A percentile compares a stretch with the other conserved stretches of the same genome.
phyloP scores from a whole-genome alignment of 2,113 vertebrate genomes.

The Potamarius usumacintae region DNA sequence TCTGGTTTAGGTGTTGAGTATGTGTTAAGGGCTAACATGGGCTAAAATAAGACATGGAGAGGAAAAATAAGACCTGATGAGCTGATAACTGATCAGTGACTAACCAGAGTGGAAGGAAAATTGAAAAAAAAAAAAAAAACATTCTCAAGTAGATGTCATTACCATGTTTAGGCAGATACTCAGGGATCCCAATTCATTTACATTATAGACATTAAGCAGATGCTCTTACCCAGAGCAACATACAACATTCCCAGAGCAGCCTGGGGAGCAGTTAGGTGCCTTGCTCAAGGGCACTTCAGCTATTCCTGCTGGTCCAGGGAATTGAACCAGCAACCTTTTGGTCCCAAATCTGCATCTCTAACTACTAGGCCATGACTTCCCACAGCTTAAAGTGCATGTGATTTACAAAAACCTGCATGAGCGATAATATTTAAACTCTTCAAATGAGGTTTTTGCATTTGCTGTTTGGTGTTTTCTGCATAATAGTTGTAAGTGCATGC shows the following conservation, averaged over 20 bases:
- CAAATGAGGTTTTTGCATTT: neutral
- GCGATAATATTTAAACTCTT: neutral
- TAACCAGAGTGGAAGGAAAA: neutral
- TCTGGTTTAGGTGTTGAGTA: constrained; percentile 43
- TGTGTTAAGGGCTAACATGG: neutral
- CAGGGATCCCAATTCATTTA: neutral
- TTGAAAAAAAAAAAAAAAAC: neutral
- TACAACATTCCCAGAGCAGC: no score
- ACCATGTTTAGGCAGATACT: neutral
- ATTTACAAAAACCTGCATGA: neutral
- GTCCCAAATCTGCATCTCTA: no score
- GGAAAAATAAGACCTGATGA: neutral
- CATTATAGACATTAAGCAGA: no score
- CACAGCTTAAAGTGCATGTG: neutral
- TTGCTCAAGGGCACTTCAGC: no score
- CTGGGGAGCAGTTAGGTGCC: no score
- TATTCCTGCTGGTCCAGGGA: no score
- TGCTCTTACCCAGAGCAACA: no score
- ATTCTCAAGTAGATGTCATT: neutral
- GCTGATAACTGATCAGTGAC: neutral
- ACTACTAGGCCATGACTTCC: no score
- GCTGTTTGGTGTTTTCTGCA: no score
- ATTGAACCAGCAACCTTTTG: no score
- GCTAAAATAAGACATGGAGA: neutral
- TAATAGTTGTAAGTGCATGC: neutral